phyloP scores from a whole-genome alignment of 1,140 invertebrate species.

The Wasmannia auropunctata region DNA sequence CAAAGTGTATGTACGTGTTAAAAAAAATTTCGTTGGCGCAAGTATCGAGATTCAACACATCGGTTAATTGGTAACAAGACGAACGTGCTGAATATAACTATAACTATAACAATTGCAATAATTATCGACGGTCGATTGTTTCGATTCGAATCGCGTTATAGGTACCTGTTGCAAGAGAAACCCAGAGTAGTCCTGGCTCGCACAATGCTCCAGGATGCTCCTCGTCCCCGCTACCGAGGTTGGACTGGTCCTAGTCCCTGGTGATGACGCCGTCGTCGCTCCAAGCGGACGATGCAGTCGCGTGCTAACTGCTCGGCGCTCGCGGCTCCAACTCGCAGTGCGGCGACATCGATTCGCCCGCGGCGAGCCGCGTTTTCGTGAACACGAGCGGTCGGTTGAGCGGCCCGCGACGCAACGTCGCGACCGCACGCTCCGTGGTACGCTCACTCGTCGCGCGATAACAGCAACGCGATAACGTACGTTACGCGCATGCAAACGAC shows the following conservation, averaged over 20 bases:
- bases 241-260: neutral
- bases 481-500: neutral
- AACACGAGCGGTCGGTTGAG: neutral
- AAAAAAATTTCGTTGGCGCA: neutral
- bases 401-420: too few relatives aligned
- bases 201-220: neutral
- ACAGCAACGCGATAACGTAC: slow-evolving; percentile 43
- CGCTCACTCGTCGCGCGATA: slow-evolving; percentile 37
- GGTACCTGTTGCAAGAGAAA: slow-evolving; percentile 55
- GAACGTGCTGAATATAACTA: too few relatives aligned
- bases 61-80: neutral
- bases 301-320: slow-evolving; percentile 21
- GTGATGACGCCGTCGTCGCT: slow-evolving; percentile 22
- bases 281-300: slow-evolving; percentile 1
- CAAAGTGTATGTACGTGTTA: neutral
- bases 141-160: neutral
- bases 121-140: neutral
- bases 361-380: neutral
- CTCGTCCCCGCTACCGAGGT: neutral
- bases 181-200: neutral
- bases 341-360: slow-evolving; percentile 37
- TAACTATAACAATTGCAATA: too few relatives aligned
- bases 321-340: slow-evolving; percentile 9
- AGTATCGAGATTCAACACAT: neutral
- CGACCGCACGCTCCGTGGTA: neutral